phyloP scores from a whole-genome alignment of 2,113 vertebrate species.

The Calidris pugnax region DNA sequence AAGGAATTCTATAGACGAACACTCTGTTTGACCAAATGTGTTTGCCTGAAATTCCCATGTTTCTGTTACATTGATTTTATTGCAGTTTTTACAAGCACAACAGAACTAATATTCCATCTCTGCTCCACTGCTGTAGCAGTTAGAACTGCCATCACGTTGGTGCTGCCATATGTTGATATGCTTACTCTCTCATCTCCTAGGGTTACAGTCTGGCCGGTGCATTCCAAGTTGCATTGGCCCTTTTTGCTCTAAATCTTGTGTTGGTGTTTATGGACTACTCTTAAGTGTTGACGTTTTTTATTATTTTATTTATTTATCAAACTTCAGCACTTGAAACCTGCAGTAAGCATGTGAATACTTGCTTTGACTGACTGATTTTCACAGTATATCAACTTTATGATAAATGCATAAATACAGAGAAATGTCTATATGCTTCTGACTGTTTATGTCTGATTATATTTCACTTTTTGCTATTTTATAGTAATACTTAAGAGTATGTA shows the following conservation, averaged over 20 bases:
- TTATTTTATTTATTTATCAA: not conserved
- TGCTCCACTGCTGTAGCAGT: not conserved
- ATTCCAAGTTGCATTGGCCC: not conserved
- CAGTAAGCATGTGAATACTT: not conserved
- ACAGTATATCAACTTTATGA: not conserved
- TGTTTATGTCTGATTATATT: not conserved
- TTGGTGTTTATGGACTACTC: not conserved
- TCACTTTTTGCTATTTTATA: not conserved
- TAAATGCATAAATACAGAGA: not conserved
- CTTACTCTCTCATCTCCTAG: not conserved
- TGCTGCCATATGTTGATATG: not conserved
- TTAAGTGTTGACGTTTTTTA: not conserved
- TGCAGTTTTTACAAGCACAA: not conserved
- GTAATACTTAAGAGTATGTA: not conserved
- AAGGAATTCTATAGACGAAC: not conserved
- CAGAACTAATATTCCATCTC: not conserved
- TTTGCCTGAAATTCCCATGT: not conserved
- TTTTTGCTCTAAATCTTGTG: not conserved
- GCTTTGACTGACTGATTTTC: not conserved
- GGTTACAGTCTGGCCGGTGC: not conserved
- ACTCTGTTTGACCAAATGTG: not conserved
- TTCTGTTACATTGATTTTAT: not conserved
- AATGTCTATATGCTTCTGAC: not conserved
- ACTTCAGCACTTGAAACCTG: not conserved
- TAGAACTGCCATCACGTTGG: not conserved